Base-by-base conservation (phyloP, 2,113 vertebrate species). In the Pygoscelis adeliae region DNA sequence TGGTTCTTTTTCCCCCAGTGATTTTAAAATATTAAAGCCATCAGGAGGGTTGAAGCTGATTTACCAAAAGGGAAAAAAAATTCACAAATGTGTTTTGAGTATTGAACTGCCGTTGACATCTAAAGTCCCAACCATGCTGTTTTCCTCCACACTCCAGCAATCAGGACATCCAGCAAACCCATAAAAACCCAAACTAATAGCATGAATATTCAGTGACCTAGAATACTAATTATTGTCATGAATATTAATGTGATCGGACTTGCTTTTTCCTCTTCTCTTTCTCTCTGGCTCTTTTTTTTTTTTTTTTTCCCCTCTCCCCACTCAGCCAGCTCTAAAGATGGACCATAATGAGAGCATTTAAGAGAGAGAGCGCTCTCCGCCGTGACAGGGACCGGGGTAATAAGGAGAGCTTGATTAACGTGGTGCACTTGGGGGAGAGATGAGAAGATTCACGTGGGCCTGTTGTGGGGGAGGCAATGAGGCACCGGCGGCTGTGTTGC, bases 121-220 rank as follows among this genome's bases (percentile, higher is more conserved):
- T 95, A 89, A 97, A 98, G 98, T 98, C 98, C 98, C 98, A 94
- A 78, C 98, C 98, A 98, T 98, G 98, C 98, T 98, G 98, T 98
- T 98, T 98, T 97, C 98, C 97, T 98, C 98, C 98, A 99, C 98
- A 98, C 98, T 98, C 97, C 98, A 99, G 98, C 98, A 98, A 99
- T 98, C 98, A 98, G 98, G 98, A 98, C 98, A 98, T 98, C 98
- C 98, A 98, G 98, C 97, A 98, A 98, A 98, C 98, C 98, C 99
- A 99, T 99, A 98, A 99, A 99, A 98, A 99, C 98, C 99, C 99
- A 98, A 99, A 99, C 99, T 99, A 99, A 99, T 99, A 99, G 98
- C 99, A 99, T 99, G 99, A 99, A 99, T 99, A 99, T 99, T 99
- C 99, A 99, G 99, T 99, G 99, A 99, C 99, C 99, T 99, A 98